Base-by-base conservation (phyloP, 1,140 invertebrate species). In the Macrobrachium nipponense region DNA sequence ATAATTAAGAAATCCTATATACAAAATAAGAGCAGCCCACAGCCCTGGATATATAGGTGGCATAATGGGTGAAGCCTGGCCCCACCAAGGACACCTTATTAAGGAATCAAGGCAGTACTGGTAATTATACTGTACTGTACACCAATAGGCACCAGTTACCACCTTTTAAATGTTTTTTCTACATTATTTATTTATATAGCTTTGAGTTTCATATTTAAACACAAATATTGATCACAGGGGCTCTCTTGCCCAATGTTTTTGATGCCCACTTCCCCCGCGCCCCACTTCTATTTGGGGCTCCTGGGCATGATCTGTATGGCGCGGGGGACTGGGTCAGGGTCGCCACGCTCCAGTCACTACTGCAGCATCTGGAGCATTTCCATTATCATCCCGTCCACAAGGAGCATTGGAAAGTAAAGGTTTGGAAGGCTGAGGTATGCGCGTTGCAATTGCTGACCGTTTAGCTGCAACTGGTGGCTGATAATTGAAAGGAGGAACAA, bases 401-500 rank as follows among this genome's bases (percentile, higher is more conserved):
- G 85, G 79, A 23, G 85, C 73, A 73, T 89, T 89, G 62, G 86
- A 87, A n/a, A 85, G 79, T 44, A 86, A 72, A 43, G 84, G 70
- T 70, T 86, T 87, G 72, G 88, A 89, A 80, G 88, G 88, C 61
- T 86, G 88, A 86, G 88, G 88, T 86, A 89, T 89, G 60, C 88
- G 88, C 12, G 88, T 89, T 10, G 81, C 81, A 62, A 86, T 59
- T 23, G 77, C 84, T 58, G 84, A 80, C 27, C 62, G 61, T 73
- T 73, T 81, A 59, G 64, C 80, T 64, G 87, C 81, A 58, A 70
- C 84, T 43, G 89, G 89, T 8, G 92, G 92, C 76, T 91, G 92
- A 80, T 93, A 93, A 88, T 93, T 93, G 84, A 93, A 93, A 0
- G 93, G 93, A 18, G 91, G 90, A 18, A 93, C 92, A 66, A 93